Percentiles rank a stretch among this genome's conserved stretches.
Evolutionary conservation across 2,113 vertebrate species (phyloP).

Genomic region (Calidris pugnax): DNA sequence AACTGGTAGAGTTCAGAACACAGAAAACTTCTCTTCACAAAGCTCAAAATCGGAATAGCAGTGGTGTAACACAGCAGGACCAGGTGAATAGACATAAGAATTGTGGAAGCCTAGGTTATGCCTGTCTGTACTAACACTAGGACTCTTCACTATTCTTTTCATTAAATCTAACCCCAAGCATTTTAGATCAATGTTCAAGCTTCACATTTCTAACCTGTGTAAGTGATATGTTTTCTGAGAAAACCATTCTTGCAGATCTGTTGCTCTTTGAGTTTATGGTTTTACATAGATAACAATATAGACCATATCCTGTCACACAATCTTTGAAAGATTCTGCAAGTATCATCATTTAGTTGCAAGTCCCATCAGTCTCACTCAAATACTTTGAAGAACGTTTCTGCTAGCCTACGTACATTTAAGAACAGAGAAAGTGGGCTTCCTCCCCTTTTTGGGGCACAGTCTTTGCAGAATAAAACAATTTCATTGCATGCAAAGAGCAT

Average conservation of each 20-base stretch:
- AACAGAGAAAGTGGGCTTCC: conserved; percentile 23
- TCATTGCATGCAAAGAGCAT: neutral
- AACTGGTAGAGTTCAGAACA: neutral
- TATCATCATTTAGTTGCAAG: neutral
- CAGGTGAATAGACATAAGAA: neutral
- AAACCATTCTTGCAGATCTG: neutral
- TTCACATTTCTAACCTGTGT: neutral
- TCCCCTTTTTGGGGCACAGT: neutral
- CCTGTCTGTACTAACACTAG: neutral
- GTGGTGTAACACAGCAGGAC: neutral
- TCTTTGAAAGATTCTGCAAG: conserved; percentile 33
- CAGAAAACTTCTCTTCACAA: neutral
- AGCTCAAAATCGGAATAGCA: neutral
- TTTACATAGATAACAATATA: conserved; percentile 11
- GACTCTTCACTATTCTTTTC: neutral
- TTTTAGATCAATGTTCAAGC: neutral
- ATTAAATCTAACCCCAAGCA: neutral
- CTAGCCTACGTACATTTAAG: neutral
- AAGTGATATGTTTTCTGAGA: neutral
- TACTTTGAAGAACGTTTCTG: conserved; percentile 30
- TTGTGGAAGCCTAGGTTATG: neutral
- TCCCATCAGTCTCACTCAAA: neutral
- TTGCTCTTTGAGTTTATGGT: neutral
- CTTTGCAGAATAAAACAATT: neutral
- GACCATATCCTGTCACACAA: conserved; percentile 46